Base-by-base conservation (phyloP, 2,113 vertebrate species). In the Tachycineta bicolor region DNA sequence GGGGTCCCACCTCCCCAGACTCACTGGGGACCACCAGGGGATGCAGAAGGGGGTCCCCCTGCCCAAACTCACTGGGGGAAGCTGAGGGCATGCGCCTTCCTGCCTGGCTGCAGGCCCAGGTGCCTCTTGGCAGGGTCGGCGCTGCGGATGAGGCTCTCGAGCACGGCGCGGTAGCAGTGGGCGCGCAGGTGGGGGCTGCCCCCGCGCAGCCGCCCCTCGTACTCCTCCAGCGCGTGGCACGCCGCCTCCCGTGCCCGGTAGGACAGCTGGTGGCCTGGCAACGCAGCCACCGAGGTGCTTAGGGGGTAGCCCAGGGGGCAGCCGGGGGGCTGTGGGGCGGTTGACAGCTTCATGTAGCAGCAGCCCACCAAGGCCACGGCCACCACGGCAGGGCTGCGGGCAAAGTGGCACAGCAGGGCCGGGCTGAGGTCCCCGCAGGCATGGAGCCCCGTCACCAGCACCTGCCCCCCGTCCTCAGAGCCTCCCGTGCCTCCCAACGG, bases 281-380 rank as follows among this genome's bases (percentile, higher is more conserved):
- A 63, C 0, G 79, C 69, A 3, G 91, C 90, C 28, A 99, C 98
- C 96, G 98, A 98, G 34, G 96, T 24, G 62, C 99, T 99, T 96
- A 99, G 97, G 0, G 99, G 99, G 97, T 99, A 99, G 29, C 99
- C 98, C 0, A 83, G 97, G 17, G 11, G 29, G 1, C 4, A 17
- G 23, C 14, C 1, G 0, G 97, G 81, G 14, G 97, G 85, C 92
- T 96, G 5, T 62, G 24, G 46, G 1, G 8, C 92, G 58, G 98
- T 98, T 4, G 98, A 98, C 63, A 99, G 92, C 65, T 99, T 99
- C 99, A 99, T 99, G 97, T 99, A 99, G 97, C 99, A 99, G 65
- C 99, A 99, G 14, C 98, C 98, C 52, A 98, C 99, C 0, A 98
- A 98, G 24, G 99, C 99, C 87, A 99, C 96, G 19, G 98, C 99